Percentiles rank a stretch among this genome's conserved stretches.
phyloP scores from a whole-genome alignment of 2,888 invertebrate species.

The Papilio protenor region DNA sequence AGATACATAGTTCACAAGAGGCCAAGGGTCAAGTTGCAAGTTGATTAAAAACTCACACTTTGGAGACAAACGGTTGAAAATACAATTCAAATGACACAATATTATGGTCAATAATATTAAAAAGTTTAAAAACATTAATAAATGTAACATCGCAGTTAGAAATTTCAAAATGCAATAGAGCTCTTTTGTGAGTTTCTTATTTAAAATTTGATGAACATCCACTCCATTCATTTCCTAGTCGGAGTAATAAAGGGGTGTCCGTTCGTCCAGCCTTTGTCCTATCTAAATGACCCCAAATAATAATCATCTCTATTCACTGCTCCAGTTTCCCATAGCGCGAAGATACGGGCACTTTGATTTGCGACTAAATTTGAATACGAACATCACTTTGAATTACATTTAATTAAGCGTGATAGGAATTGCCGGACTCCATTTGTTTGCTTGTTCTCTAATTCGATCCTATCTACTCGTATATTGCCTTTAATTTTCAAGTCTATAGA shows the following conservation, averaged over 20 bases:
- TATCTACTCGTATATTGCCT: constrained; percentile 47
- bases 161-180: neutral
- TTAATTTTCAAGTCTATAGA: constrained; percentile 36
- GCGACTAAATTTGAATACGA: constrained; percentile 75
- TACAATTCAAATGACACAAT: too few relatives aligned
- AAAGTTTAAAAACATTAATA: too few relatives aligned
- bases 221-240: constrained; percentile 57
- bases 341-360: constrained; percentile 83
- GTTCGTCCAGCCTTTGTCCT: constrained; percentile 73
- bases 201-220: constrained; percentile 28
- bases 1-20: neutral
- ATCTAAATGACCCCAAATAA: constrained; percentile 80
- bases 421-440: constrained; percentile 60
- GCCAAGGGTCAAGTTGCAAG: too few relatives aligned
- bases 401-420: constrained; percentile 72
- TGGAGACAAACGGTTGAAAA: too few relatives aligned
- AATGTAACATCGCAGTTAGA: neutral
- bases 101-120: too few relatives aligned
- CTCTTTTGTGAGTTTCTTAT: neutral
- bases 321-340: constrained; percentile 76
- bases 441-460: constrained; percentile 56
- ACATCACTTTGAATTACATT: constrained; percentile 70
- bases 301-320: constrained; percentile 77
- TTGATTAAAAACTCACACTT: too few relatives aligned
- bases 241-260: constrained; percentile 65